Evolutionary conservation across 2,797 vertebrate genomes (phyloP).

Genomic region (Holocentrus rufus): DNA sequence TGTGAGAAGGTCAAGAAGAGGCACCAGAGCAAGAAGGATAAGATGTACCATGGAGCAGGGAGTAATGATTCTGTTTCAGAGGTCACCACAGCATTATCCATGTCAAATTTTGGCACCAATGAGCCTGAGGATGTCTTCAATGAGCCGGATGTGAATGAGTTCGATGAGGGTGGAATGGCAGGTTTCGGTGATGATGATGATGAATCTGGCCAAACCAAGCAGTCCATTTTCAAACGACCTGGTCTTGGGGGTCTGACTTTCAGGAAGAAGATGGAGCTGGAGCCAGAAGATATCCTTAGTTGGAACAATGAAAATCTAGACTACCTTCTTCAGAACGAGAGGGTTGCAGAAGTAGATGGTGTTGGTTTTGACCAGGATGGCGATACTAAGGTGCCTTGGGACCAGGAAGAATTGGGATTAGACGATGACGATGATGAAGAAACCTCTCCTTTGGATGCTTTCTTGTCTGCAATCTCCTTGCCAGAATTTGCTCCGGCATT

Average conservation of each 20-base stretch:
- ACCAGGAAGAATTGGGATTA: constrained; percentile 88
- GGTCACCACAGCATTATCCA: constrained; percentile 56
- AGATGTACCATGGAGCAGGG: constrained; percentile 73
- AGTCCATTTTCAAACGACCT: constrained; percentile 93
- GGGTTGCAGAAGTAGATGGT: constrained; percentile 71
- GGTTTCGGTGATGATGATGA: constrained; percentile 44
- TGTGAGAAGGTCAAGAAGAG: constrained; percentile 90
- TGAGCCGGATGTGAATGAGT: constrained; percentile 85
- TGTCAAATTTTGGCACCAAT: constrained; percentile 63
- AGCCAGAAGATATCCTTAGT: constrained; percentile 74
- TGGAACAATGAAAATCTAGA: constrained; percentile 77
- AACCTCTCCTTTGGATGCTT: constrained; percentile 87
- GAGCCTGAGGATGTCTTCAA: constrained; percentile 86
- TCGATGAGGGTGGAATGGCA: constrained; percentile 46
- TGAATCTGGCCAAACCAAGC: constrained; percentile 63
- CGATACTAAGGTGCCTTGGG: constrained; percentile 82
- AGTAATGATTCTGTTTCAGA: constrained; percentile 65
- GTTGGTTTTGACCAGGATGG: constrained; percentile 55
- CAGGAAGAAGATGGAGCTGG: constrained; percentile 81
- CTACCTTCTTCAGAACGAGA: constrained; percentile 81
- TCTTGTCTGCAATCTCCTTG: constrained; percentile 88
- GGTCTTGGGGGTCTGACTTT: constrained; percentile 94
- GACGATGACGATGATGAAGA: constrained; percentile 88
- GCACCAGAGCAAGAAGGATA: constrained; percentile 92
- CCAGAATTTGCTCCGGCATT: constrained; percentile 87